Conservation (phyloP, 2,113 vertebrate species). For the Larimichthys polyactis region DNA sequence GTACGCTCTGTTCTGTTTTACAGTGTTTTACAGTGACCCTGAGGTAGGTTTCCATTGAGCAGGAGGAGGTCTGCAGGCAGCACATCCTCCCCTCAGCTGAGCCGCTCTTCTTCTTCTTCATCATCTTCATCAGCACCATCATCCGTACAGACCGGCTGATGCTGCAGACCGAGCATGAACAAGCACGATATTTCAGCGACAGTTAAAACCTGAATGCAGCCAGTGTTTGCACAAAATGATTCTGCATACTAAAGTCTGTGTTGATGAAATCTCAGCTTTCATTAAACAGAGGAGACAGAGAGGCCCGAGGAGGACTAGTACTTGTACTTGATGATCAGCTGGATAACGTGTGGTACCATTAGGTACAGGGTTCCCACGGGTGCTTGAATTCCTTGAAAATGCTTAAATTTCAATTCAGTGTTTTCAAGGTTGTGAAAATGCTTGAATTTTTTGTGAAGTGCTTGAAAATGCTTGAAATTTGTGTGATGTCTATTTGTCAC, state of each 20-base stretch:
- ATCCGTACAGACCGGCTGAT: slow-evolving; percentile 32
- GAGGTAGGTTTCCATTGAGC: background rate
- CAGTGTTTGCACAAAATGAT: background rate
- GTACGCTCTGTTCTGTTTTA: slow-evolving; percentile 75
- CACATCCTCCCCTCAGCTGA: slow-evolving; percentile 31
- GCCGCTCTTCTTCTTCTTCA: slow-evolving; percentile 23
- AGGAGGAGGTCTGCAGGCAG: slow-evolving; percentile 9
- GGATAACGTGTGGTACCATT: background rate
- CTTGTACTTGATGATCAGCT: background rate
- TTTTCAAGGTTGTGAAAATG: no score
- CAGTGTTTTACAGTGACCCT: background rate
- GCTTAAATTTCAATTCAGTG: no score
- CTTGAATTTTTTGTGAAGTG: no score
- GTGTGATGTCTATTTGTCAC: no score
- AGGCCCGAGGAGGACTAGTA: background rate
- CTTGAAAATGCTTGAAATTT: no score
- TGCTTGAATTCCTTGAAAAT: no score
- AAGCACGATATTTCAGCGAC: background rate
- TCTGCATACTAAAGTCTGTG: background rate
- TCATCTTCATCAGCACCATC: slow-evolving; percentile 39
- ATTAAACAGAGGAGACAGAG: background rate
- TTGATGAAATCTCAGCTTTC: background rate
- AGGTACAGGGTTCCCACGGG: no score
- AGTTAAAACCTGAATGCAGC: background rate
- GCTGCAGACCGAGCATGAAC: slow-evolving; percentile 4